Conservation (phyloP, 2,888 invertebrate genomes). For the Perizoma flavofasciatum region DNA sequence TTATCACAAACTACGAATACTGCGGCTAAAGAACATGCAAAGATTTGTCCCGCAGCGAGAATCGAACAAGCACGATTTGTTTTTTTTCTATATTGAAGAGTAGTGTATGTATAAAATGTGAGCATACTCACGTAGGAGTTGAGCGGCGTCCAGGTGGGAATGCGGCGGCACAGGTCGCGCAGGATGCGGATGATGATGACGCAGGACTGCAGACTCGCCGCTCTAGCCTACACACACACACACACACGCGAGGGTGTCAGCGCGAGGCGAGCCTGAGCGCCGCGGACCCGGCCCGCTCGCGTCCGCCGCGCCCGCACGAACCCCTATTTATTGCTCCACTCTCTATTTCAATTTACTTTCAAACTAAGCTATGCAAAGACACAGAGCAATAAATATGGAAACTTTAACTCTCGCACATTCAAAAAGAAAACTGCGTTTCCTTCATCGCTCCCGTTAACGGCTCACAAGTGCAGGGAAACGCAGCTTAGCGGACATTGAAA, state of each 20-base stretch:
- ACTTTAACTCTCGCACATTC: conserved; percentile 32
- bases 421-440: conserved; percentile 69
- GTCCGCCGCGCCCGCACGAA: not conserved
- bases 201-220: conserved; percentile 97
- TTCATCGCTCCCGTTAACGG: conserved; percentile 54
- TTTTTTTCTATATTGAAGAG: not conserved
- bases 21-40: no score
- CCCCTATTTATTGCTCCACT: conserved; percentile 55
- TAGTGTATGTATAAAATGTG: not conserved
- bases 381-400: conserved; percentile 59
- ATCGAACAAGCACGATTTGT: no score
- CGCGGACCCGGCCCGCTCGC: conserved; percentile 24
- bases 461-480: conserved; percentile 72
- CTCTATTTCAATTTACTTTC: conserved; percentile 30
- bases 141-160: conserved; percentile 97
- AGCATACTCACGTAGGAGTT: conserved; percentile 93
- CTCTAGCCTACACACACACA: conserved; percentile 90
- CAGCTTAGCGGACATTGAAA: conserved; percentile 59
- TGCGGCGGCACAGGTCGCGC: conserved; percentile 96
- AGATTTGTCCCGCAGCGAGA: no score
- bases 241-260: conserved; percentile 1
- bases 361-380: conserved; percentile 35
- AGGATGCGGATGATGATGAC: conserved; percentile 98
- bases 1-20: no score
- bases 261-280: not conserved